phyloP scores from a whole-genome alignment of 2,797 vertebrate genomes.

The Ambastaia sidthimunki region DNA sequence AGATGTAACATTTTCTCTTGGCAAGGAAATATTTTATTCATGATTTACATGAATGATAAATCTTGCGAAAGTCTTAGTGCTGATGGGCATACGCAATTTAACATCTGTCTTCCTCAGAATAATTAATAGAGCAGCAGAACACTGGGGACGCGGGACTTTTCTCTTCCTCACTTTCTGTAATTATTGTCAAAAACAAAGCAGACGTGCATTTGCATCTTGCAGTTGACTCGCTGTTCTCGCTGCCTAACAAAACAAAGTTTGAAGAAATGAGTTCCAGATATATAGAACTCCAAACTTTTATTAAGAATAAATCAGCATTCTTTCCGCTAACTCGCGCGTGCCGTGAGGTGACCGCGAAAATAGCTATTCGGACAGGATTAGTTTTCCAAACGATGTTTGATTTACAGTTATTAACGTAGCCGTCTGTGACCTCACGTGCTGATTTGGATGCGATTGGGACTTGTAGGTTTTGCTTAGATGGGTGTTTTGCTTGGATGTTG shows the following conservation, averaged over 20 bases:
- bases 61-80: slow-evolving; percentile 81
- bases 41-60: slow-evolving; percentile 84
- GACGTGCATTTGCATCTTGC: slow-evolving; percentile 55
- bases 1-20: slow-evolving; percentile 81
- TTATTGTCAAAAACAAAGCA: slow-evolving; percentile 75
- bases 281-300: slow-evolving; percentile 12
- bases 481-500: no score
- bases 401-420: background rate
- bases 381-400: background rate
- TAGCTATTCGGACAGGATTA: background rate
- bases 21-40: slow-evolving; percentile 85
- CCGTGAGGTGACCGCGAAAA: background rate
- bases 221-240: slow-evolving; percentile 38
- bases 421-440: background rate
- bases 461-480: background rate
- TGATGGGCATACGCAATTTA: slow-evolving; percentile 85
- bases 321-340: background rate
- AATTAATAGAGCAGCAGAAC: slow-evolving; percentile 75
- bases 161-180: slow-evolving; percentile 71
- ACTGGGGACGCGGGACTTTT: slow-evolving; percentile 74
- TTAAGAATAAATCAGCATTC: background rate
- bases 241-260: slow-evolving; percentile 36
- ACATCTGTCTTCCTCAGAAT: slow-evolving; percentile 83
- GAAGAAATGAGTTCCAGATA: slow-evolving; percentile 21
- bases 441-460: background rate